These are phyloP conservation scores for Tetrax tetrax DNA, from an alignment of 2,113 vertebrate genomes.

Conservation along the genomic window DNA sequence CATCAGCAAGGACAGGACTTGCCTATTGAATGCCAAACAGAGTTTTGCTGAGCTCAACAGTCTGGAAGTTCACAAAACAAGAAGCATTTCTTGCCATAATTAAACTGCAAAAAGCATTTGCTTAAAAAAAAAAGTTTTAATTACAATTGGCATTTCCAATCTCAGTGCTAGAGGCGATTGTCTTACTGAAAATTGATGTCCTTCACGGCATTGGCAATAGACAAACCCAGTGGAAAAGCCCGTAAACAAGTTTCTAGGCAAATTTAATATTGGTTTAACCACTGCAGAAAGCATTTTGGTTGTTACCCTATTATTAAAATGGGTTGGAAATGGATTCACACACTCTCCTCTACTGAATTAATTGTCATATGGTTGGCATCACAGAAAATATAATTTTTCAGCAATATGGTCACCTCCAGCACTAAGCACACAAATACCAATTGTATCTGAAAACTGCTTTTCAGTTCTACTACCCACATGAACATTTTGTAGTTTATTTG, in stretches of 20 bases:
- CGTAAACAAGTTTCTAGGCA: conserved; percentile 8
- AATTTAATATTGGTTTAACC: conserved; percentile 59
- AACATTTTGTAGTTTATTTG: not conserved
- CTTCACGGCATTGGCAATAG: conserved; percentile 50
- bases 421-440: not conserved
- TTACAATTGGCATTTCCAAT: conserved; percentile 65
- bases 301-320: conserved; percentile 54
- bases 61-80: conserved; percentile 51
- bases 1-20: conserved; percentile 30
- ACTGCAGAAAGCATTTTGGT: conserved; percentile 57
- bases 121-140: conserved; percentile 53
- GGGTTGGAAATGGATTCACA: conserved; percentile 53
- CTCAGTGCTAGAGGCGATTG: conserved; percentile 47
- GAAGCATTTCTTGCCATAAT: conserved; percentile 25
- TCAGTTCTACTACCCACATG: not conserved
- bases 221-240: conserved; percentile 56
- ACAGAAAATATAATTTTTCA: conserved; percentile 42
- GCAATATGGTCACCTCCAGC: conserved; percentile 14
- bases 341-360: conserved; percentile 25
- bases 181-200: conserved; percentile 65
- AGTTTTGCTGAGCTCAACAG: conserved; percentile 55
- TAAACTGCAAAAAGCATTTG: conserved; percentile 44
- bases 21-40: conserved; percentile 8
- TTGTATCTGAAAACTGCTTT: not conserved
- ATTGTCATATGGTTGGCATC: conserved; percentile 46